Evolutionary conservation across 2,113 vertebrate species (phyloP), one percentile per base, ranked within the genome.

Genomic region (Paraplagusia blochii): DNA sequence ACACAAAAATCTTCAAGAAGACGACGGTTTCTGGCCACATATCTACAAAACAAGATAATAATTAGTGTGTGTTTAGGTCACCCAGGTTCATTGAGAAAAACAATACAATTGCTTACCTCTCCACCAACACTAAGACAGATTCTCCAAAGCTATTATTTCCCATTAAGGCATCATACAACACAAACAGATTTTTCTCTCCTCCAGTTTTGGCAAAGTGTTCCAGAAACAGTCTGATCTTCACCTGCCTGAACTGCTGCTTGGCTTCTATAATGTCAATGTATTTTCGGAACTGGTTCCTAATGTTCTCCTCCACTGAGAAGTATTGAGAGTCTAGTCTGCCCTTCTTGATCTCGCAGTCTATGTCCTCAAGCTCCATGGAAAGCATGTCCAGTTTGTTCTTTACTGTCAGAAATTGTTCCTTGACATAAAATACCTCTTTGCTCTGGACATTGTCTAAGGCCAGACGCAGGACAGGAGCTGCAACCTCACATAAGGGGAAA

Each of bases 191-290:
- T 63, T 88, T 92, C 62, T 92, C 91, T 14, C 89, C 89, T 19
- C 89, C 77, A 0, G 86, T 89, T 69, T 77, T 86, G 18, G 52
- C 18, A 40, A 90, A 92, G 69, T 92, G 89, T 12, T 92, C 85
- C 70, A 88, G 55, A 53, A 92, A 92, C 1, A 90, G 64, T 9
- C 60, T 63, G 7, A 29, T 90, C 77, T 91, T 90, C 48, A 88
- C 88, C 7, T 89, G 80, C 14, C 14, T 77, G 77, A 90, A 92
- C 80, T 90, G 77, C 14, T 75, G 83, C 18, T 88, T 88, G 0
- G 90, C 88, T 35, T 91, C 88, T 46, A 91, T 35, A 63, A 92
- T 88, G 59, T 92, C 89, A 76, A 92, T 64, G 22, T 90, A 92
- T 50, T 91, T 92, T 51, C 88, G 59, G 15, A 92, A 92, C 81